Conservation (phyloP, 2,888 invertebrate species). For the Cheilosia vulpina region DNA sequence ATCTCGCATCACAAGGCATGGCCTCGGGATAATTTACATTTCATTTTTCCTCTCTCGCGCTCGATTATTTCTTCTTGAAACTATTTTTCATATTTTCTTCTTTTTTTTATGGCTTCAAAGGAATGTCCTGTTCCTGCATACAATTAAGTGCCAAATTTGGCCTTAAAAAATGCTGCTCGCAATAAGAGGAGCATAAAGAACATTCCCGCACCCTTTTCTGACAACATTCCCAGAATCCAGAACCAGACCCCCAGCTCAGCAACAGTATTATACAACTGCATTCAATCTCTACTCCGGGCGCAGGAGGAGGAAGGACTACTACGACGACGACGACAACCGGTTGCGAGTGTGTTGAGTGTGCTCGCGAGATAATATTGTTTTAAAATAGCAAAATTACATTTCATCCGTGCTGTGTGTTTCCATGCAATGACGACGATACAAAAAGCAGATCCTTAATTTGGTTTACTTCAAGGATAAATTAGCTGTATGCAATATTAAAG, state of each 20-base stretch:
- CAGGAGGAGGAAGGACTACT: not conserved
- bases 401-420: conserved; percentile 28
- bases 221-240: conserved; percentile 19
- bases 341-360: conserved; percentile 41
- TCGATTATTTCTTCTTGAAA: conserved; percentile 14
- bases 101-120: not conserved
- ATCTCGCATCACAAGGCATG: conserved; percentile 9
- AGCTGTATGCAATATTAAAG: conserved; percentile 60
- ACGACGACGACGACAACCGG: conserved; percentile 25
- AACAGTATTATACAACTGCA: conserved; percentile 21
- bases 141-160: conserved; percentile 50
- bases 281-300: conserved; percentile 34
- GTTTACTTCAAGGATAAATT: conserved; percentile 64
- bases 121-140: not conserved
- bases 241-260: conserved; percentile 5
- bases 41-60: conserved; percentile 9
- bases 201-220: conserved; percentile 12
- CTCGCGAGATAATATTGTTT: conserved; percentile 66
- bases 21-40: conserved; percentile 32
- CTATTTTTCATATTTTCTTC: conserved; percentile 21
- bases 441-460: conserved; percentile 57
- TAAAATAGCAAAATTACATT: conserved; percentile 64
- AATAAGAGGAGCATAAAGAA: conserved; percentile 38
- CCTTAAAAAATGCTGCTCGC: conserved; percentile 32
- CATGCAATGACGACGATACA: conserved; percentile 28